These are phyloP conservation scores for Morpho deidamia DNA, from an alignment of 2,888 invertebrate genomes.

Conservation along the genomic window DNA sequence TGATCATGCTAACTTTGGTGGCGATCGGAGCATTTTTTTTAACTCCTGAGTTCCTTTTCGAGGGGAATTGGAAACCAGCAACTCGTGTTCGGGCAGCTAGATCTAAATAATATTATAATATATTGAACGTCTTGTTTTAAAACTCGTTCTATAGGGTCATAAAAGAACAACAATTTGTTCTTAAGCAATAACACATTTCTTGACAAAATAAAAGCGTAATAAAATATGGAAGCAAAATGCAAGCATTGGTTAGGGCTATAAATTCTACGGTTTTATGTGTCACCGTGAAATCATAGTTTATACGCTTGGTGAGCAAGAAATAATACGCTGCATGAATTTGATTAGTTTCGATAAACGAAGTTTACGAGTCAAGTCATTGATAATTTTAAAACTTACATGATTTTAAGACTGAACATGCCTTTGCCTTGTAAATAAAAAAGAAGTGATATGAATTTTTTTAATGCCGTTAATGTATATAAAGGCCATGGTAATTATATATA, in stretches of 20 bases:
- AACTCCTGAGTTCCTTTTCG: no score
- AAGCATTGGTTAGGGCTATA: conserved; percentile 22
- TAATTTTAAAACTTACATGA: conserved; percentile 1
- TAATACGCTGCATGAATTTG: conserved; percentile 46
- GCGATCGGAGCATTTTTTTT: no score
- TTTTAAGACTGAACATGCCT: conserved; percentile 1
- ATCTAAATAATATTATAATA: not conserved
- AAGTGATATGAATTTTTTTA: no score
- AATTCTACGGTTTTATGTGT: conserved; percentile 33
- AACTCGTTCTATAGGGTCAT: not conserved
- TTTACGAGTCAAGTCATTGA: conserved; percentile 22
- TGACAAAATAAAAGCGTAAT: conserved; percentile 15
- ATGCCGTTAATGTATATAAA: no score
- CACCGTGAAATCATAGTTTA: conserved; percentile 40
- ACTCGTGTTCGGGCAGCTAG: no score
- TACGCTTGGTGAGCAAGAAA: conserved; percentile 35
- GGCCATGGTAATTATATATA: no score
- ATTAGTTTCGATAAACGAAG: conserved; percentile 41
- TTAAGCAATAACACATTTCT: conserved; percentile 10
- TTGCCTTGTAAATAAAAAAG: not conserved
- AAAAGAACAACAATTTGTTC: not conserved
- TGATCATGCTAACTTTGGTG: no score
- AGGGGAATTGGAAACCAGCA: no score
- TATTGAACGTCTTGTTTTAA: not conserved
- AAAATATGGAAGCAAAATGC: conserved; percentile 19